phyloP scores from a whole-genome alignment of 2,797 vertebrate genomes.

The Eupleurogrammus muticus region DNA sequence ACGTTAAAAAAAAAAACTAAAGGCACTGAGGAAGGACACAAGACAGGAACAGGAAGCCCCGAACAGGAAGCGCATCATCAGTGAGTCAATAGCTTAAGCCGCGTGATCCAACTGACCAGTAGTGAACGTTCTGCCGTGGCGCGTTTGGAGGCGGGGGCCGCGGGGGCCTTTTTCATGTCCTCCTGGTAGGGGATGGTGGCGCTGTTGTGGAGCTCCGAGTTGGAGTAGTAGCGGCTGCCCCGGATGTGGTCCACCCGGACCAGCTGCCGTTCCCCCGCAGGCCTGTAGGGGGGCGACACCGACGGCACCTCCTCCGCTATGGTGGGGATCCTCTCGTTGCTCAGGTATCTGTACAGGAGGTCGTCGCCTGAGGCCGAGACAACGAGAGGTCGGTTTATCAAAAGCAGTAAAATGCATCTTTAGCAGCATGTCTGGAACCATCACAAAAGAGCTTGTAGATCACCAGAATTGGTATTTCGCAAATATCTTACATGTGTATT shows the following conservation, averaged over 20 bases:
- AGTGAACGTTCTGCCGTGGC: slow-evolving; percentile 89
- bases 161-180: slow-evolving; percentile 85
- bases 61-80: slow-evolving; percentile 83
- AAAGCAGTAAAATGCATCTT: too few relatives aligned
- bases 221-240: slow-evolving; percentile 88
- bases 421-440: neutral
- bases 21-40: slow-evolving; percentile 86
- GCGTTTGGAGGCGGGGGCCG: slow-evolving; percentile 82
- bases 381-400: neutral
- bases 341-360: slow-evolving; percentile 92
- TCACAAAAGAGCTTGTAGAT: too few relatives aligned
- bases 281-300: slow-evolving; percentile 79
- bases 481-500: too few relatives aligned
- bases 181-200: slow-evolving; percentile 94
- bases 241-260: slow-evolving; percentile 90
- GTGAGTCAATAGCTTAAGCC: slow-evolving; percentile 95
- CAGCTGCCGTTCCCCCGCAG: slow-evolving; percentile 84
- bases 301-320: slow-evolving; percentile 89
- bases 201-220: slow-evolving; percentile 91
- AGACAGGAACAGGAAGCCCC: slow-evolving; percentile 74
- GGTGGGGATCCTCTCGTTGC: slow-evolving; percentile 93
- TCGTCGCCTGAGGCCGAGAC: slow-evolving; percentile 85
- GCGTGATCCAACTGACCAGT: slow-evolving; percentile 93
- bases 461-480: too few relatives aligned
- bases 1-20: slow-evolving; percentile 61